Base-by-base conservation (phyloP, 2,113 vertebrate genomes). In the Lynx canadensis region DNA sequence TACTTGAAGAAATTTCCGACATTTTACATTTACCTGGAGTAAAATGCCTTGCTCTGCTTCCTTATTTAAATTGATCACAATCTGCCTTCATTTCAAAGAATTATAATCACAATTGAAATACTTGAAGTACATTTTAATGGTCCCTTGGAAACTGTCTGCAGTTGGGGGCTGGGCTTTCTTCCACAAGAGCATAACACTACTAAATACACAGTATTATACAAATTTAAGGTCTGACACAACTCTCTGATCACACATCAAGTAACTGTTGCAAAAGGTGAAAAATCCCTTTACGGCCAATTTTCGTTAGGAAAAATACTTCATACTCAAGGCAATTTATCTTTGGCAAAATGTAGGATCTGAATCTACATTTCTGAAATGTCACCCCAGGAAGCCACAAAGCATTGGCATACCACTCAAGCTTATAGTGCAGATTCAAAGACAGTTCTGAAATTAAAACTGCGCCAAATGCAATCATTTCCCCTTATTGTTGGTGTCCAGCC, bases 401-500 rank as follows among this genome's bases (percentile, higher is more conserved):
- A 94, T 1, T 89, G 88, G 91, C 71, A 76, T 78, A 89, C 95
- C 16, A 63, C 41, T 91, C 65, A 90, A 55, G 85, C 76, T 93
- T 68, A 83, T 3, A 97, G 65, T 36, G 71, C 66, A 91, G 68
- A 97, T 74, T 94, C 91, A 89, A 91, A 98, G 93, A 94, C 94
- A 94, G 92, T 93, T 94, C 93, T 96, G 82, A 97, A 97, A 97
- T 97, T 93, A 93, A 71, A 97, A 97, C 96, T 94, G 23, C 4
- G 78, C 89, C 89, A 95, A 95, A 92, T 89, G 87, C 68, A 94
- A 97, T 97, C 73, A 89, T 91, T 97, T 86, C 89, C 93, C 87
- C 93, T 96, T 92, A 91, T 92, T 96, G 84, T 96, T 85, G 69
- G 52, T 71, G 78, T 95, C 96, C 91, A 97, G 95, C 48, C 85